A percentile compares a stretch with the other conserved stretches of the same genome.
phyloP scores from a whole-genome alignment of 2,113 vertebrate genomes.

The Trematocara stigmaticum region DNA sequence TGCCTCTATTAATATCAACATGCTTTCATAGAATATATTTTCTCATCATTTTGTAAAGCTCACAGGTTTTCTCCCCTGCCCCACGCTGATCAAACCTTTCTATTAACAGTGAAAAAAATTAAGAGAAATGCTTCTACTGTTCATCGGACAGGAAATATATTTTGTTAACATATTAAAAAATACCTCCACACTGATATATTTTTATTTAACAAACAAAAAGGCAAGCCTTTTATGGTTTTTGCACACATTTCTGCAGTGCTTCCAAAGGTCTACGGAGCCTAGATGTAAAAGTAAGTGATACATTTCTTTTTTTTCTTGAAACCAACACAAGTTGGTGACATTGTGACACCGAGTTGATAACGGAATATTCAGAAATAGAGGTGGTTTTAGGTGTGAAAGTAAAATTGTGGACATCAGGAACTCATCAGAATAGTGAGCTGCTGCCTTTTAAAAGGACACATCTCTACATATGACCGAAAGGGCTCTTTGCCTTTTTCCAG shows the following conservation, averaged over 20 bases:
- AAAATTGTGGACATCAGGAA: background rate
- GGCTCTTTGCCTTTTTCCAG: background rate
- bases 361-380: background rate
- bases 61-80: background rate
- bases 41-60: background rate
- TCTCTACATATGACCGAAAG: background rate
- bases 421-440: background rate
- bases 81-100: background rate
- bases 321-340: background rate
- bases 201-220: background rate
- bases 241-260: background rate
- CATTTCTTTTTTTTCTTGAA: background rate
- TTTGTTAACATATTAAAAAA: background rate
- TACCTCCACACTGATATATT: background rate
- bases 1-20: background rate
- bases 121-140: background rate
- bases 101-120: background rate
- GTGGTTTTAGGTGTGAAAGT: background rate
- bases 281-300: background rate
- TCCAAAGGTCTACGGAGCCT: background rate
- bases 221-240: background rate
- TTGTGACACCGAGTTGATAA: background rate
- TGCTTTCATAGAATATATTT: background rate
- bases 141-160: background rate
- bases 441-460: background rate